A percentile compares a stretch with the other conserved stretches of the same genome.
phyloP scores from a whole-genome alignment of 2,888 invertebrate species.

The Subacronicta megacephala region DNA sequence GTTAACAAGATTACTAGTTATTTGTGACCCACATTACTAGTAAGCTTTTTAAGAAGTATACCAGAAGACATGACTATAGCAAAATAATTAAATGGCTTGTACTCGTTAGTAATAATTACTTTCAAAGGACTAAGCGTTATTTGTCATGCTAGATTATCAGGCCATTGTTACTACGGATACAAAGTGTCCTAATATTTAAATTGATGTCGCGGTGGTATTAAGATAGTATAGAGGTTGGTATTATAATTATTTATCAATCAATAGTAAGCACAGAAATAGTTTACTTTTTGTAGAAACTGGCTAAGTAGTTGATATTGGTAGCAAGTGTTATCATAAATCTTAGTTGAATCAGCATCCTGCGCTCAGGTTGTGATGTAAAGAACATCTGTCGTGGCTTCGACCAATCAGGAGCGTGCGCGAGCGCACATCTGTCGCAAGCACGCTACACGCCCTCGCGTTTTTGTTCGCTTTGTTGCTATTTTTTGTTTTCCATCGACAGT shows the following conservation, averaged over 20 bases:
- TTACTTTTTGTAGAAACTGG: slow-evolving; percentile 19
- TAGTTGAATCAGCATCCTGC: slow-evolving; percentile 61
- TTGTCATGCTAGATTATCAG: too few species aligned
- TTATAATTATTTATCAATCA: too few species aligned
- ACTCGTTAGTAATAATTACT: too few species aligned
- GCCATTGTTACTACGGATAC: neutral
- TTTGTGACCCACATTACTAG: too few species aligned
- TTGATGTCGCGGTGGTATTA: neutral
- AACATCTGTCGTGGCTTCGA: slow-evolving; percentile 76
- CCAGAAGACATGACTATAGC: too few species aligned
- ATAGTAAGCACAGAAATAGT: slow-evolving; percentile 1
- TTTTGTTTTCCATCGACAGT: slow-evolving; percentile 65
- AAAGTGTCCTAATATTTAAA: neutral
- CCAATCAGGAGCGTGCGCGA: slow-evolving; percentile 79
- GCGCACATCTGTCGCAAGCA: slow-evolving; percentile 81
- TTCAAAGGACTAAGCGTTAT: too few species aligned
- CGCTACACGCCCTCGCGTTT: slow-evolving; percentile 70
- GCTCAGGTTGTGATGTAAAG: slow-evolving; percentile 60
- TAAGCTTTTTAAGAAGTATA: too few species aligned
- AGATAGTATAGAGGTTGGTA: neutral
- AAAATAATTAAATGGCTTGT: too few species aligned
- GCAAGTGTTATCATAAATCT: slow-evolving; percentile 65
- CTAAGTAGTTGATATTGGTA: slow-evolving; percentile 48
- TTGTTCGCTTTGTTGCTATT: slow-evolving; percentile 76
- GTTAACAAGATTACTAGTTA: too few species aligned